phyloP scores from a whole-genome alignment of 2,797 vertebrate species.

The Falco biarmicus region DNA sequence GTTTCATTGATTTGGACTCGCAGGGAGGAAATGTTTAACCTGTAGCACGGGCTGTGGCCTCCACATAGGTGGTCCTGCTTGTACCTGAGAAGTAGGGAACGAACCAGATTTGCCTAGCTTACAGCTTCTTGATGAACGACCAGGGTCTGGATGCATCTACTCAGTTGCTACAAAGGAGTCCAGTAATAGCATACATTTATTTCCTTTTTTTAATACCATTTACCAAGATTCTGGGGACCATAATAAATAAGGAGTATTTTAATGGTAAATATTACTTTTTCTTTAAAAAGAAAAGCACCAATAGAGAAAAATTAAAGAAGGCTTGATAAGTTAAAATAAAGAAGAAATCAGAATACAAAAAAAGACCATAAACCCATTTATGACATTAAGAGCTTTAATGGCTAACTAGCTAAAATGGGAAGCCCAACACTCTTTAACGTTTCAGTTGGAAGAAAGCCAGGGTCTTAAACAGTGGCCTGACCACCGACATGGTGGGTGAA shows the following conservation, averaged over 20 bases:
- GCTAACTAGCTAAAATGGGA: background rate
- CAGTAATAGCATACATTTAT: background rate
- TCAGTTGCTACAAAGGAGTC: background rate
- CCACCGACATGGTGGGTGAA: fast-evolving
- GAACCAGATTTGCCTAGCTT: background rate
- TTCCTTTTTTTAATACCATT: background rate
- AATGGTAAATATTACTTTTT: background rate
- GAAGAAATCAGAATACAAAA: background rate
- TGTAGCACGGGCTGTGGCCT: background rate
- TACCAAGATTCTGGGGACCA: background rate
- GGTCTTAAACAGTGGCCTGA: background rate
- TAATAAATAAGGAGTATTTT: background rate
- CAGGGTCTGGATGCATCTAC: background rate
- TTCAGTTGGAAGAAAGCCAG: background rate
- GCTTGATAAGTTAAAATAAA: background rate
- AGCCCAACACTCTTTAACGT: background rate
- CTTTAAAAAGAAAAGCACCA: background rate
- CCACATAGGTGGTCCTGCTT: background rate
- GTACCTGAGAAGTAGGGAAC: background rate
- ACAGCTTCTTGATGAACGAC: background rate
- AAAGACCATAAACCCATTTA: background rate
- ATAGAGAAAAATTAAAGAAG: background rate
- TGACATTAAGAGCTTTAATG: background rate
- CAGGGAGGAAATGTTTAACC: background rate
- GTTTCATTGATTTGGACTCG: background rate